Percentiles rank a stretch among this genome's conserved stretches.
Evolutionary conservation across 2,888 invertebrate species (phyloP).

Genomic region (Pterobdella sp.): DNA sequence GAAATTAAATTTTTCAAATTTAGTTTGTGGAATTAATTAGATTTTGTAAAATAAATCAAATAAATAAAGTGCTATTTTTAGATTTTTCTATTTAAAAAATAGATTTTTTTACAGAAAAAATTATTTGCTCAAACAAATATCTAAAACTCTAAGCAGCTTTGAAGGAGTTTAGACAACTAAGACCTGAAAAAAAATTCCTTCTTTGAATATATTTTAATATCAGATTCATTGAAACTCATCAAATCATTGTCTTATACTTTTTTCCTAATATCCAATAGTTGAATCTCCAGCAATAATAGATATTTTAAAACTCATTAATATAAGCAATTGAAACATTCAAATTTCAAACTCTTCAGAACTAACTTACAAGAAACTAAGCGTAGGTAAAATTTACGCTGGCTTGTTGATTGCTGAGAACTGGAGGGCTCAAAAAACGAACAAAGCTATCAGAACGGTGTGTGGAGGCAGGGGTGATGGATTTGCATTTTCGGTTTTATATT

Average conservation of each 20-base stretch:
- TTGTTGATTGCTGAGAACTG: constrained; percentile 90
- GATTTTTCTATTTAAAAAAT: too few species aligned
- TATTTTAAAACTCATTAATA: neutral
- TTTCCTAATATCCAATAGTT: neutral
- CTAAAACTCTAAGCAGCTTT: too few species aligned
- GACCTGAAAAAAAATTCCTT: too few species aligned
- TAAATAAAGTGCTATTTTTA: too few species aligned
- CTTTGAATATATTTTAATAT: neutral
- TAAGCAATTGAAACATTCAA: neutral
- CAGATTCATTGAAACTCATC: neutral
- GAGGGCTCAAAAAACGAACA: constrained; percentile 47
- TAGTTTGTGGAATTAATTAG: too few species aligned
- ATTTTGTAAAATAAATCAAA: too few species aligned
- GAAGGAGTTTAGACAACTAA: too few species aligned
- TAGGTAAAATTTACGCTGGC: constrained; percentile 96
- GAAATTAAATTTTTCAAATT: too few species aligned
- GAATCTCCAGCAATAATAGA: neutral
- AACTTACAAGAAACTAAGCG: constrained; percentile 74
- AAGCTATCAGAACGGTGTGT: constrained; percentile 31
- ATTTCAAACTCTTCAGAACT: constrained; percentile 43
- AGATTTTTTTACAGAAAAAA: too few species aligned
- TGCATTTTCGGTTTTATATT: too few species aligned
- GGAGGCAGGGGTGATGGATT: too few species aligned
- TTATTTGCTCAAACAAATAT: too few species aligned
- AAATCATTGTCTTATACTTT: neutral